phyloP scores from a whole-genome alignment of 2,888 invertebrate species.

The Labia minor region DNA sequence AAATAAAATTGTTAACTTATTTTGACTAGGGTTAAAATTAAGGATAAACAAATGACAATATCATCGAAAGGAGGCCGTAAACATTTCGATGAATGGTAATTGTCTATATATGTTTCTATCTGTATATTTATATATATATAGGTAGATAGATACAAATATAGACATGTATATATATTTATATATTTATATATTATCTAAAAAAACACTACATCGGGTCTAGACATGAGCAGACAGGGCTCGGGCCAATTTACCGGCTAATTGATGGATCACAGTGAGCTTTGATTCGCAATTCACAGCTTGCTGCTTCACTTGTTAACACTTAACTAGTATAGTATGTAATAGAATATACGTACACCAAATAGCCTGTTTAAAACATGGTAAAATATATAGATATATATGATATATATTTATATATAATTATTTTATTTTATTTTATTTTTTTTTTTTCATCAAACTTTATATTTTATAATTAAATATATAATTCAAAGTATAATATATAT shows the following conservation, averaged over 20 bases:
- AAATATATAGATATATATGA: constrained; percentile 1
- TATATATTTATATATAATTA: not conserved
- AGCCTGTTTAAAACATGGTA: constrained; percentile 13
- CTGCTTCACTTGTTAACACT: constrained; percentile 13
- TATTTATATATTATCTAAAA: not conserved
- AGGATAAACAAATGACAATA: not conserved
- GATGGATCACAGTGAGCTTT: constrained; percentile 13
- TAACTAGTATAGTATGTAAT: constrained; percentile 7
- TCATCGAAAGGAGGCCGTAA: not conserved
- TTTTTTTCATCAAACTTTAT: constrained; percentile 8
- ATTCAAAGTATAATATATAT: not conserved
- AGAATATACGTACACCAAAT: constrained; percentile 8
- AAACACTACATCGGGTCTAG: constrained; percentile 7
- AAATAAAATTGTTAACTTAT: not conserved
- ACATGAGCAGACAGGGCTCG: not conserved
- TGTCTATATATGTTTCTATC: not conserved
- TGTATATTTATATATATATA: no score
- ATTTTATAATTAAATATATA: constrained; percentile 5
- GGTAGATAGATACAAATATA: no score
- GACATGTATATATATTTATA: no score
- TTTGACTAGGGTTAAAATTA: not conserved
- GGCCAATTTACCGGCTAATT: constrained; percentile 5
- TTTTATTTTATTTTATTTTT: no score
- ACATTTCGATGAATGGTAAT: not conserved
- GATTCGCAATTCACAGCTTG: constrained; percentile 13